phyloP scores from a whole-genome alignment of 64 coral and sea anemone species.

The Pocillopora verrucosa region DNA sequence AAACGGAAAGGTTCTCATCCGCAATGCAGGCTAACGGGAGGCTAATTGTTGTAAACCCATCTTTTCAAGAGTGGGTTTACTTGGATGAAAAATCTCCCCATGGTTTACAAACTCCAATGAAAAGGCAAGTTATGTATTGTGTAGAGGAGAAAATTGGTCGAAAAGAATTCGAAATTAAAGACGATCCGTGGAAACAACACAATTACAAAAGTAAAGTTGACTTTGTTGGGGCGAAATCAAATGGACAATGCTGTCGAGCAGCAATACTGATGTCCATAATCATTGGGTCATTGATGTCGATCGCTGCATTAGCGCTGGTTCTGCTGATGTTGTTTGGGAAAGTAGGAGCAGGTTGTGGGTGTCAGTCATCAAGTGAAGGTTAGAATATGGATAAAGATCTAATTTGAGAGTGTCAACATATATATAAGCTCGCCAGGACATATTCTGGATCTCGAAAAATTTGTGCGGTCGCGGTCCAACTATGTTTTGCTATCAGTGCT shows the following conservation, averaged over 20 bases:
- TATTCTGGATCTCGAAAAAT: too few species aligned
- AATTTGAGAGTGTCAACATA: too few species aligned
- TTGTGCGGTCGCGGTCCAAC: too few species aligned
- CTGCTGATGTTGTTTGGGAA: constrained; percentile 18
- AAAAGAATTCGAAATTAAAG: background rate
- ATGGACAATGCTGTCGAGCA: too few species aligned
- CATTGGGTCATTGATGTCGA: background rate
- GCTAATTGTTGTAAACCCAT: background rate
- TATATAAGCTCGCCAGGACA: too few species aligned
- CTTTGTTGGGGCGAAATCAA: background rate
- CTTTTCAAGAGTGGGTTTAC: constrained; percentile 11
- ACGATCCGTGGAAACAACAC: background rate
- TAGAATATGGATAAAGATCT: too few species aligned
- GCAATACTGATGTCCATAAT: background rate
- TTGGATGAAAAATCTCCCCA: background rate
- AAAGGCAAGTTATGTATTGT: background rate
- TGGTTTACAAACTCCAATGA: background rate
- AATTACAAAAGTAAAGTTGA: too few species aligned
- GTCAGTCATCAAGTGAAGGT: too few species aligned
- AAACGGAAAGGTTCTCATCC: too few species aligned
- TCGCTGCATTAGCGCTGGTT: background rate
- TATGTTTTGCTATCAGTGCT: too few species aligned
- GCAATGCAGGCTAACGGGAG: background rate
- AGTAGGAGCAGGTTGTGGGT: background rate
- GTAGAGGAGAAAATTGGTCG: background rate